Evolutionary conservation across 2,113 vertebrate species (phyloP).

Genomic region (Peucedramus taeniatus): DNA sequence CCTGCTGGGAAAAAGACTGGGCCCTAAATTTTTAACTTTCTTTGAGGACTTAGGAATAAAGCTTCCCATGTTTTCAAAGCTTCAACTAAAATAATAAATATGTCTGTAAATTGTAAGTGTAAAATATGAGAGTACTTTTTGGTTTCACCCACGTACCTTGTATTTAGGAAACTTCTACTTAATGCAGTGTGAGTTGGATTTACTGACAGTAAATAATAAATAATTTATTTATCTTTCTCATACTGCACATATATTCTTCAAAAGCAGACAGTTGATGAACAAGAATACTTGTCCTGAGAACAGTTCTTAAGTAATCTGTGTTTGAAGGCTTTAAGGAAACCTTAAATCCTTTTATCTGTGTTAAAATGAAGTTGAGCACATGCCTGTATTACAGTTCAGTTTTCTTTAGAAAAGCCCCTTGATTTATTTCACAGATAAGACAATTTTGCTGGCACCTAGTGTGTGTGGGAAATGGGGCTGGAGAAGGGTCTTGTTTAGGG

Average conservation of each 20-base stretch:
- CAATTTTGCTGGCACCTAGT: background rate
- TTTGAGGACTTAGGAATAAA: background rate
- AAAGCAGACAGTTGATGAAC: background rate
- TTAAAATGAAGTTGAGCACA: background rate
- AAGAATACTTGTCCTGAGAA: background rate
- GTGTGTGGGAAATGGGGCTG: background rate
- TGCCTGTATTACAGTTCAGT: background rate
- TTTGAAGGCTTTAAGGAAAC: background rate
- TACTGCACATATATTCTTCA: background rate
- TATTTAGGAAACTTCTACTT: background rate
- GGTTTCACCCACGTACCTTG: background rate
- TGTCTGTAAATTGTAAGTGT: background rate
- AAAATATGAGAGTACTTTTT: background rate
- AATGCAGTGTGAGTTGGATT: background rate
- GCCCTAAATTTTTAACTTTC: background rate
- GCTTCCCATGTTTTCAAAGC: background rate
- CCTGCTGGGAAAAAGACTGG: background rate
- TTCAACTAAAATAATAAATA: background rate
- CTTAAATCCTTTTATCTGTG: background rate
- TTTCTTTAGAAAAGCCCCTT: background rate
- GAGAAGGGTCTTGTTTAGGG: background rate
- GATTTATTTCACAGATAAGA: background rate
- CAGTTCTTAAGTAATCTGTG: background rate
- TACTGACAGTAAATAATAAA: background rate
- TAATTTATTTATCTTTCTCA: background rate